Evolutionary conservation across 2,113 vertebrate genomes (phyloP).

Genomic region (Pelmatolapia mariae): DNA sequence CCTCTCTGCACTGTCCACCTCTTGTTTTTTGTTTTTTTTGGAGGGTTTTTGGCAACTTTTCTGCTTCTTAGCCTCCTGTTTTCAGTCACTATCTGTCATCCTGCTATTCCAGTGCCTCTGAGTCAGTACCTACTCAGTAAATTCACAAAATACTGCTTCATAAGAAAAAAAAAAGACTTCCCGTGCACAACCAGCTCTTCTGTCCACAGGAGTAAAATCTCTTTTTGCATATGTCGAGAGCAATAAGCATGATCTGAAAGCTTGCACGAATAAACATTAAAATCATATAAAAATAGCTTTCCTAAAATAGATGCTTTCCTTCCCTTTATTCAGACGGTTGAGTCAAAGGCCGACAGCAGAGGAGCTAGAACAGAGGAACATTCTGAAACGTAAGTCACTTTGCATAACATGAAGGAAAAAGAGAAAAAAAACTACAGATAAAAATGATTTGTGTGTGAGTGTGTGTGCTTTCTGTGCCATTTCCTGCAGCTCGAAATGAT

Average conservation of each 20-base stretch:
- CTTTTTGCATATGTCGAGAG: neutral
- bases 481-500: constrained; percentile 85
- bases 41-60: neutral
- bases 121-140: neutral
- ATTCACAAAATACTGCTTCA: neutral
- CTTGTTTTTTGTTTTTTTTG: neutral
- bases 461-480: neutral
- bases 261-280: neutral
- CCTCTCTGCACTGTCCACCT: neutral
- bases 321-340: constrained; percentile 80
- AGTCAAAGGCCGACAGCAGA: constrained; percentile 96
- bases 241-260: neutral
- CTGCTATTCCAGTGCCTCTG: neutral
- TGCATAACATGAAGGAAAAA: neutral
- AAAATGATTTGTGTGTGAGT: neutral
- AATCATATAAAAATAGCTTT: neutral
- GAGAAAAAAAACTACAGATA: neutral
- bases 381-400: constrained; percentile 89
- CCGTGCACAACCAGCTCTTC: neutral
- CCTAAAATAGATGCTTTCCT: neutral
- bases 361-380: constrained; percentile 97
- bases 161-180: neutral
- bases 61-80: neutral
- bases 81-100: neutral
- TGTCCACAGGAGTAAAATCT: neutral